phyloP scores from a whole-genome alignment of 2,113 vertebrate genomes.

The Tupaia tana region DNA sequence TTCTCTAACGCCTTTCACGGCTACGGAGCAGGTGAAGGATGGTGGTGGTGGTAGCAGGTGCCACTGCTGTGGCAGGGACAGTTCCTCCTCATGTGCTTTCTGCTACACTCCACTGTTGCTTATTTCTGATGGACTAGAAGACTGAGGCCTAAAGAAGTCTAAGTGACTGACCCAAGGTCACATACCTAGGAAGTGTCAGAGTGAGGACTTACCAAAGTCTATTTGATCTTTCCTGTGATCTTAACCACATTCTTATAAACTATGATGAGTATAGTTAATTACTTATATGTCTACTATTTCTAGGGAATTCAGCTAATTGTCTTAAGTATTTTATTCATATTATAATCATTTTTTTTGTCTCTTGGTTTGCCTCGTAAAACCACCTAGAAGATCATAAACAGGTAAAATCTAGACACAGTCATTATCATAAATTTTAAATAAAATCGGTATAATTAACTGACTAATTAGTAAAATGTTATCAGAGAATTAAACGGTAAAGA shows the following conservation, averaged over 20 bases:
- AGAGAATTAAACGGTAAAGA: not conserved
- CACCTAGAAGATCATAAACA: conserved; percentile 38
- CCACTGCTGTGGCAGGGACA: not conserved
- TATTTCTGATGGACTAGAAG: not conserved
- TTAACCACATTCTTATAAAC: conserved; percentile 5
- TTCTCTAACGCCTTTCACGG: not conserved
- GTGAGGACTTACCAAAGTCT: not conserved
- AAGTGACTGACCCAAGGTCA: conserved; percentile 11
- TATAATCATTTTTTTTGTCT: conserved; percentile 16
- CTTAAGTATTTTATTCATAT: conserved; percentile 34
- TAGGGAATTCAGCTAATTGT: not conserved
- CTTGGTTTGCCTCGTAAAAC: conserved; percentile 23
- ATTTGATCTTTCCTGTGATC: not conserved
- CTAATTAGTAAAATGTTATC: not conserved
- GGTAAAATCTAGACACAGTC: not conserved
- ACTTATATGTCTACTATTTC: not conserved
- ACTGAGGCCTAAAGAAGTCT: conserved; percentile 3
- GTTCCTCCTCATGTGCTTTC: not conserved
- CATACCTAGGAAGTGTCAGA: not conserved
- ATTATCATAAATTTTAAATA: conserved; percentile 53
- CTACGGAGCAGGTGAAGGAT: not conserved
- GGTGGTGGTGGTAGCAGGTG: not conserved
- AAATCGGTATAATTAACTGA: not conserved
- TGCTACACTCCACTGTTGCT: not conserved
- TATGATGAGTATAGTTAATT: not conserved